phyloP scores from a whole-genome alignment of 2,888 invertebrate species.

The Nomada hirtipes region DNA sequence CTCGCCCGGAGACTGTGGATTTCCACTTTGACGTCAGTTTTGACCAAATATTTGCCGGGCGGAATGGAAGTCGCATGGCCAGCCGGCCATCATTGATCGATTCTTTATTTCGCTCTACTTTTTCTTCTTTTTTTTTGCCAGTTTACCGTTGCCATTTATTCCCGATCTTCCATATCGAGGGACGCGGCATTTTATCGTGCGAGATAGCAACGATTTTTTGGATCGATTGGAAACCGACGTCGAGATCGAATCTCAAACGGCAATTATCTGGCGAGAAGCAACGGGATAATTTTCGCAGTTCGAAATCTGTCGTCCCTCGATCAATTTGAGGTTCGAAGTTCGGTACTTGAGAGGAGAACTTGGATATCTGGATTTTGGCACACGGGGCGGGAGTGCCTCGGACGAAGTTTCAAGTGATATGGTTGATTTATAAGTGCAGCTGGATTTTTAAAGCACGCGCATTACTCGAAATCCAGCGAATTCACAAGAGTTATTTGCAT shows the following conservation, averaged over 20 bases:
- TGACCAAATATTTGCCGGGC: constrained; percentile 71
- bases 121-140: neutral
- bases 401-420: neutral
- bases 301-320: neutral
- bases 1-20: constrained; percentile 47
- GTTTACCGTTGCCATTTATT: constrained; percentile 19
- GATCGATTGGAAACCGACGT: neutral
- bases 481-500: no score
- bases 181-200: neutral
- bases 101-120: constrained; percentile 52
- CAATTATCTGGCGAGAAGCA: neutral
- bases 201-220: neutral
- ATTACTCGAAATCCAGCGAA: no score
- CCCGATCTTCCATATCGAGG: constrained; percentile 30
- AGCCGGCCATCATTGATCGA: constrained; percentile 54
- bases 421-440: neutral
- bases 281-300: constrained; percentile 3
- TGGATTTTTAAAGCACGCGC: no score
- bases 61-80: constrained; percentile 64
- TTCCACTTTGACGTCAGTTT: constrained; percentile 72
- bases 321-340: neutral
- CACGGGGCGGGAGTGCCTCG: no score
- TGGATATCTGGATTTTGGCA: constrained; percentile 1
- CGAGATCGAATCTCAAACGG: neutral
- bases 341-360: neutral